Base-by-base conservation (phyloP, 23 tunicate genomes). In the Pegea sp. region DNA sequence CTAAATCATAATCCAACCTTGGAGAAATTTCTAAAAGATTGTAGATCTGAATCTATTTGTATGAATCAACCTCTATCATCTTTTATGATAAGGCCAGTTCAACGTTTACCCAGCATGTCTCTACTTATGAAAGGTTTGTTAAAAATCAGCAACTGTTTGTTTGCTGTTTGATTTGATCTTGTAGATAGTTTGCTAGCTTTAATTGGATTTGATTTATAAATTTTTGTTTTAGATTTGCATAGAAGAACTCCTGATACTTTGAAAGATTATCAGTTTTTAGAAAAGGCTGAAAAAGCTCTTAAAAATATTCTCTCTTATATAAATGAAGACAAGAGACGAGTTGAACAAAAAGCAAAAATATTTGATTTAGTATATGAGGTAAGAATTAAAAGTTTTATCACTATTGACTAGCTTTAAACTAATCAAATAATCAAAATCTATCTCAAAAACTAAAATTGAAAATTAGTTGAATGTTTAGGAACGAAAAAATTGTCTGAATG, bases 301-400 rank as follows among this genome's bases (percentile, higher is more conserved):
- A 73, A 73, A 31, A 49, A 74, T 64, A 86, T 84, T 5, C 67
- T 84, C 6, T 67, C 74, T 38, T 72, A 84, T 58, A 73, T 84
- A 53, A 84, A 84, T 44, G 95, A 84, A 56, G 95, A 84, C 57
- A 84, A 84, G 42, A 62, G 95, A 44, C 73, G 69, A 58, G 68
- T 72, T 2, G 95, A 84, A 62, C 68, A 72, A 24, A 84, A 84
- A 62, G 64, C 69, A 69, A 84, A 84, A 49, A 68, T 84, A 28
- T 74, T 84, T 44, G 95, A 84, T 53, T 56, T 84, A 18, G 76
- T 74, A 30, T 84, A 84, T 42, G 84, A 84, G 69, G 95, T 74
- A 52, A 69, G 54, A 28, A 28, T 24, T 13, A 22, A 27, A 34
- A 0, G 25, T 59, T 8, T 59, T n/a, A n/a, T n/a, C n/a, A n/a